Evolutionary conservation across 2,888 invertebrate genomes (phyloP).

Genomic region (Tethea ocularis): DNA sequence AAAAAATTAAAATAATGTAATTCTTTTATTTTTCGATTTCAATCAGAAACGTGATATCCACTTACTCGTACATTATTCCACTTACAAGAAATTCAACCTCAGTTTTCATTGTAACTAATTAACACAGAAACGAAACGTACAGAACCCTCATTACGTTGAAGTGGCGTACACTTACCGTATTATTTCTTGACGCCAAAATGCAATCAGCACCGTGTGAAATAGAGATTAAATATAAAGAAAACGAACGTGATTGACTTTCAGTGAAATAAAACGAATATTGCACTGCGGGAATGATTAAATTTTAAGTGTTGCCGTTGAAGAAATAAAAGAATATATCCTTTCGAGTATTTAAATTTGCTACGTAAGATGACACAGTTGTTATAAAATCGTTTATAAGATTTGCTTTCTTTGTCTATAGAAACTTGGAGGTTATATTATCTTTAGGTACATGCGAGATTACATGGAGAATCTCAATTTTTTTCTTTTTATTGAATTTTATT

Average conservation of each 20-base stretch:
- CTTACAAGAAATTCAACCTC: slow-evolving; percentile 2
- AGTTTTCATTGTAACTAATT: slow-evolving; percentile 4
- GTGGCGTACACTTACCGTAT: slow-evolving; percentile 19
- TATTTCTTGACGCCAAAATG: slow-evolving; percentile 40
- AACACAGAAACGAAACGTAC: slow-evolving; percentile 3
- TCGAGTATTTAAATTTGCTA: slow-evolving; percentile 28
- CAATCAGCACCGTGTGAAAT: slow-evolving; percentile 54
- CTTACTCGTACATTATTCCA: slow-evolving; percentile 2
- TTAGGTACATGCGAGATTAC: neutral
- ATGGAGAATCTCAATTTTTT: too few relatives aligned
- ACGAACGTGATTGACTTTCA: slow-evolving; percentile 56
- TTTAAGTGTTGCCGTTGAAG: slow-evolving; percentile 16
- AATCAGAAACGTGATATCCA: slow-evolving; percentile 7
- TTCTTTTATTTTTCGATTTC: neutral
- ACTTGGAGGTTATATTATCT: neutral
- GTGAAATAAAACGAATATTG: slow-evolving; percentile 33
- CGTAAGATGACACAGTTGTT: slow-evolving; percentile 14
- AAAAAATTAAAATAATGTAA: neutral
- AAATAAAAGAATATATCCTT: slow-evolving; percentile 24
- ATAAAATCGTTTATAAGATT: neutral
- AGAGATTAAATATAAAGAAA: slow-evolving; percentile 55
- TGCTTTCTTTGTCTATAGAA: neutral
- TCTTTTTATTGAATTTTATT: too few relatives aligned
- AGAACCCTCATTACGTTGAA: neutral
- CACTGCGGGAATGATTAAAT: slow-evolving; percentile 35